phyloP scores from a whole-genome alignment of 1,140 invertebrate species.

The Lepidurus apus region DNA sequence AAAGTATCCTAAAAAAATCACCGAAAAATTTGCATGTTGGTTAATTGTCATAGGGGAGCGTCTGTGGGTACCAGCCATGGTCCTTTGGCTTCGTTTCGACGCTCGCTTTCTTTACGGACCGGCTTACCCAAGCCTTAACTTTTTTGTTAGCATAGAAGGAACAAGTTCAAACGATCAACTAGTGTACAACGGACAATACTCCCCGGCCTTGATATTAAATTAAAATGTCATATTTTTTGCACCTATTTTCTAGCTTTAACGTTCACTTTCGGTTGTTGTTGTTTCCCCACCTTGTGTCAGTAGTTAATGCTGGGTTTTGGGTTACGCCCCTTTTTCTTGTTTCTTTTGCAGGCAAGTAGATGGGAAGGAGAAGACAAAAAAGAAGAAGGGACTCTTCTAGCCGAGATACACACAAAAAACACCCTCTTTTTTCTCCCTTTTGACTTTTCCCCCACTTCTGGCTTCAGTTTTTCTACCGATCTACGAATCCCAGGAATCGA shows the following conservation, averaged over 20 bases:
- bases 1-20: constrained; percentile 29
- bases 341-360: constrained; percentile 51
- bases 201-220: neutral
- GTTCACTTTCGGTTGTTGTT: neutral
- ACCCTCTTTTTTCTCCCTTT: constrained; percentile 11
- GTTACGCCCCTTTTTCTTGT: constrained; percentile 27
- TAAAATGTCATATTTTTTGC: neutral
- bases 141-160: neutral
- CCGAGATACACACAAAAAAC: constrained; percentile 23
- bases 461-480: constrained; percentile 22
- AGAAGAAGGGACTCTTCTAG: constrained; percentile 57
- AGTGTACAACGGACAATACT: constrained; percentile 5
- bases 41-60: constrained; percentile 25
- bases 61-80: constrained; percentile 35
- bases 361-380: constrained; percentile 56
- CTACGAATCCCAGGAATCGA: neutral
- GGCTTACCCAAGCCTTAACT: neutral
- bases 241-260: constrained; percentile 10
- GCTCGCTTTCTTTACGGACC: constrained; percentile 3
- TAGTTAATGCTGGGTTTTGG: constrained; percentile 24
- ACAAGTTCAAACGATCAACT: neutral
- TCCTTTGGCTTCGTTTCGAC: constrained; percentile 32
- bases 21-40: constrained; percentile 30
- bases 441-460: constrained; percentile 14
- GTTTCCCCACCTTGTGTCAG: neutral